A percentile compares a stretch with the other conserved stretches of the same genome.
Evolutionary conservation across 2,113 vertebrate genomes (phyloP).

Genomic region (Thymallus thymallus): DNA sequence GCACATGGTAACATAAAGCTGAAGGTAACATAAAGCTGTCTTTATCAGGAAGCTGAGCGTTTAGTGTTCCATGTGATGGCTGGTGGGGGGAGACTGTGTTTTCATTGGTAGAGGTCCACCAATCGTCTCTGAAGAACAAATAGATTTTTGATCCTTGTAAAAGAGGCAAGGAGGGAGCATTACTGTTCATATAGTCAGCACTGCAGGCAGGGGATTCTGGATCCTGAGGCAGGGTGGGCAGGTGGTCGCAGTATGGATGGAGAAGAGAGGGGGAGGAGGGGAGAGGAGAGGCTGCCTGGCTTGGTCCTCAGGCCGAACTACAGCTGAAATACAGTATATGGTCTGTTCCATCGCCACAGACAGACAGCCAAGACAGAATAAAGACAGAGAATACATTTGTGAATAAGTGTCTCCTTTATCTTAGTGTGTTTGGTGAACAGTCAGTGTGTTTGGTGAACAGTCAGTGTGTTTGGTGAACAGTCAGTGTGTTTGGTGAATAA

Average conservation of each 20-base stretch:
- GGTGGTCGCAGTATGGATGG: background rate
- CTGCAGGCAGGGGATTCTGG: constrained; percentile 31
- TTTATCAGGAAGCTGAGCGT: constrained; percentile 18
- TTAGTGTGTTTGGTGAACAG: background rate
- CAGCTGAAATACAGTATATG: constrained; percentile 46
- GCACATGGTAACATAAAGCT: too few relatives aligned
- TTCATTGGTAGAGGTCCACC: background rate
- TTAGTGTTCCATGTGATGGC: background rate
- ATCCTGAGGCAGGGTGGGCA: constrained; percentile 16
- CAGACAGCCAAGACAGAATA: constrained; percentile 20
- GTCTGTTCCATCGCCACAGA: constrained; percentile 38
- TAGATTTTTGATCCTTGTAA: background rate
- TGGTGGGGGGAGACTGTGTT: background rate
- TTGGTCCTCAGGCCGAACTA: constrained; percentile 25
- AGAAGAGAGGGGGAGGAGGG: too few relatives aligned
- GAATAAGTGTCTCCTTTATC: constrained; percentile 32
- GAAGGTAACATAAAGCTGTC: background rate
- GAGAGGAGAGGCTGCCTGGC: constrained; percentile 26
- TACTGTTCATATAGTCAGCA: constrained; percentile 40
- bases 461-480: too few relatives aligned
- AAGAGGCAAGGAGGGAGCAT: constrained; percentile 24
- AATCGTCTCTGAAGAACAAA: background rate
- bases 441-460: too few relatives aligned
- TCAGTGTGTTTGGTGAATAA: too few relatives aligned
- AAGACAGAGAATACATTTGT: constrained; percentile 20